Evolutionary conservation across 2,888 invertebrate genomes (phyloP), one percentile per base, ranked within the genome.

Genomic region (Luperina nickerlii): DNA sequence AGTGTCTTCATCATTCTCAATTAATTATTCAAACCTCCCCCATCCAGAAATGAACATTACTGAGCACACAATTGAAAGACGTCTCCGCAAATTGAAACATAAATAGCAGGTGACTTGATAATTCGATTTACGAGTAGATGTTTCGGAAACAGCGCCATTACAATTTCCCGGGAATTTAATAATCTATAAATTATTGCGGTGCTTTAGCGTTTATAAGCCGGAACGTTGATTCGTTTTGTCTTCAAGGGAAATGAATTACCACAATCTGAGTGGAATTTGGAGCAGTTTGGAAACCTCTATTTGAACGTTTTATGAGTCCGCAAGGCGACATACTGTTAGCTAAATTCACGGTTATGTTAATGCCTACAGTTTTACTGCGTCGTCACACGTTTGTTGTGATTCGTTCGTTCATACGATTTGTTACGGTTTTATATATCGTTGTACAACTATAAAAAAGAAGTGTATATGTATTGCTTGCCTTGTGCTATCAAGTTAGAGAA

Each of bases 171-270:
- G 13, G 42, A 71, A 77, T 81, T 73, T 76, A 73, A 78, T 85
- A 79, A 82, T 84, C 80, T 76, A 75, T 81, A 68, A 85, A 89
- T 84, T 66, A 85, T 83, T 76, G 69, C 63, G 80, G 74, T 78
- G 57, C 68, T 71, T 71, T 67, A 75, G 13, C 73, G n/a, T 71
- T 81, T 78, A 85, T 67, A 79, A 78, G 78, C 74, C 11, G 63
- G 32, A 84, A 71, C 80, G 76, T 79, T 84, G 80, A 88, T 86
- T 88, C 70, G 78, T 78, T 81, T 78, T 78, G 79, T 83, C 71
- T 85, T 72, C 60, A 60, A 69, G 68, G 60, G 71, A 74, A 86
- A 89, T 79, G 74, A 76, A 83, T 89, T 85, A 70, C 74, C 81
- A 45, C 74, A 78, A 84, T 85, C 74, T 80, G 20, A 60, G 60